Conservation (phyloP, 2,113 vertebrate species). For the Paracanthobrama guichenoti region DNA sequence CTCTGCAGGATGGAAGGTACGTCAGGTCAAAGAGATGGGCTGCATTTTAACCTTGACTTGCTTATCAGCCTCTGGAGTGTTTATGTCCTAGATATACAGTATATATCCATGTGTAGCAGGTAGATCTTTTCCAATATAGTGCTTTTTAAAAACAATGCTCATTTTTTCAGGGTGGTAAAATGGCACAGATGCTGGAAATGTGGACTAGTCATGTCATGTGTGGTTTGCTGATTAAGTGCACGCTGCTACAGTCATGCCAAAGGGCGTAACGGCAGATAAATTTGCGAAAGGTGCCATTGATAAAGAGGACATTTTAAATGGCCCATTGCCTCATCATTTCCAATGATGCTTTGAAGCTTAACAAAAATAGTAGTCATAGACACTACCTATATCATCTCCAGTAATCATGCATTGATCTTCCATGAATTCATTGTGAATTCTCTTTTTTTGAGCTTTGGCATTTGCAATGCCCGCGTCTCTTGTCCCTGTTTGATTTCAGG, state of each 20-base stretch:
- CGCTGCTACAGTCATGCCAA: constrained; percentile 40
- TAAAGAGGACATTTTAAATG: neutral
- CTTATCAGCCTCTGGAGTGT: neutral
- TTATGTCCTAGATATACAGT: neutral
- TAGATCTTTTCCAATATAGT: no score
- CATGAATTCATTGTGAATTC: neutral
- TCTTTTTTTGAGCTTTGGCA: neutral
- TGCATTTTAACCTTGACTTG: neutral
- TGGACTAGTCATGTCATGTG: constrained; percentile 5
- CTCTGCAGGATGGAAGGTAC: constrained; percentile 97
- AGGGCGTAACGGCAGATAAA: constrained; percentile 36
- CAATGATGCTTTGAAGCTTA: constrained; percentile 1
- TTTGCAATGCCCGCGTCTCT: constrained; percentile 42
- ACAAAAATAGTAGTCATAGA: neutral
- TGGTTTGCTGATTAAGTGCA: constrained; percentile 45
- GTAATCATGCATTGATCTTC: neutral
- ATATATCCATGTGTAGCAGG: neutral
- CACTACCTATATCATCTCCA: neutral
- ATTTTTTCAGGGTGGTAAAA: neutral
- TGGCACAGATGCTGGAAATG: neutral
- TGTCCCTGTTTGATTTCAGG: constrained; percentile 62
- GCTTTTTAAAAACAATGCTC: neutral
- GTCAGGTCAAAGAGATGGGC: constrained; percentile 32
- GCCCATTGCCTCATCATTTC: constrained; percentile 1
- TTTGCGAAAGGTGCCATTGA: constrained; percentile 40